phyloP scores from a whole-genome alignment of 92 coral and sea anemone species.

The Zoanthus sociatus region DNA sequence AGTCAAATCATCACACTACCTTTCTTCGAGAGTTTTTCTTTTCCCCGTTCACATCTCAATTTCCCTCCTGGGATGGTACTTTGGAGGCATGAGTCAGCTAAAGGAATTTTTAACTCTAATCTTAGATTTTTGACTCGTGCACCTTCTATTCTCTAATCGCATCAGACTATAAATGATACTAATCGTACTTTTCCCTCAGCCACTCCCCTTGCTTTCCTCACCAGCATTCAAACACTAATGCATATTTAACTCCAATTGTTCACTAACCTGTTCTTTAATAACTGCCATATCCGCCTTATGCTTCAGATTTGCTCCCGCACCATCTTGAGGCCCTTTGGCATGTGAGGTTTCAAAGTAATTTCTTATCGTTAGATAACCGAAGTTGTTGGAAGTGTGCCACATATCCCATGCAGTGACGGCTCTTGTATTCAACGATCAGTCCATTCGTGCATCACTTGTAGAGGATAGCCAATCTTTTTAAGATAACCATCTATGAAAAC shows the following conservation, averaged over 20 bases:
- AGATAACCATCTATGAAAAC: conserved; percentile 32
- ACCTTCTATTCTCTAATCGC: background rate
- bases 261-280: background rate
- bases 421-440: conserved; percentile 62
- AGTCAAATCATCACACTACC: background rate
- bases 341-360: background rate
- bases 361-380: background rate
- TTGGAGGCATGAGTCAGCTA: conserved; percentile 13
- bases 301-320: too few species aligned
- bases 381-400: conserved; percentile 29
- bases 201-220: background rate
- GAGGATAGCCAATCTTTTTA: conserved; percentile 26
- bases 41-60: conserved; percentile 4
- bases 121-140: background rate
- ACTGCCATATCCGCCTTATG: too few species aligned
- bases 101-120: conserved; percentile 2
- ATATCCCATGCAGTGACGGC: conserved; percentile 61
- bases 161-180: conserved; percentile 2
- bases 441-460: conserved; percentile 44
- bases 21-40: background rate
- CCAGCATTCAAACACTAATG: background rate
- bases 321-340: background rate
- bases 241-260: background rate
- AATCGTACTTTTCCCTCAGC: background rate
- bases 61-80: conserved; percentile 5